Evolutionary conservation across 1,140 invertebrate genomes (phyloP), one percentile per base, ranked within the genome.

Genomic region (Halyomorpha halys): DNA sequence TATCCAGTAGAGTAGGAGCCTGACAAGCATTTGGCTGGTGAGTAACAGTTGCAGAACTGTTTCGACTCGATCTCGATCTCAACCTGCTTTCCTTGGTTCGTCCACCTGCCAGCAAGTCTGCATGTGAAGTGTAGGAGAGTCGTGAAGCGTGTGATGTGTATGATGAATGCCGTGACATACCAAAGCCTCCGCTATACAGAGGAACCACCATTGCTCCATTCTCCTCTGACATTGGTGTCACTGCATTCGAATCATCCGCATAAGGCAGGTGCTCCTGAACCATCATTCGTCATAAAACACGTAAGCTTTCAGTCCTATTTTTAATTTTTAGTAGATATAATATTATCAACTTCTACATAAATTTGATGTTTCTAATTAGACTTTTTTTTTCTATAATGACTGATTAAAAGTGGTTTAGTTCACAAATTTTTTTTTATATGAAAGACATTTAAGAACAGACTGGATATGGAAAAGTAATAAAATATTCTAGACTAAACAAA

Each of bases 211-310:
- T 94, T 69, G 90, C 90, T 69, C 92, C 91, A 75, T 94, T 95
- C 75, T 97, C 94, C 79, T 97, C 95, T 61, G 92, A 96, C 89
- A 96, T 95, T 15, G 95, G 95, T 53, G 94, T 98, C 3, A 97
- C 94, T 59, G 94, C 95, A 72, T 94, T 94, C 54, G 93, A 97
- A 76, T 97, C 94, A 75, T 98, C 95, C 27, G 94, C 94, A 76
- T 94, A 98, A 16, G 95, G 95, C 71, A 98, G 82, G 76, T 97
- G 91, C 78, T 95, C 92, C 76, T 96, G 89, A 30, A 68, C 66
- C 61, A 63, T 49, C 47, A 49, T 39, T 39, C 34, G 34, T 39
- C 34, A 39, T 39, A 39, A 39, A 39, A 39, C 34, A 39, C 34
- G 34, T 39, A 39, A 39, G 34, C 34, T 39, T 39, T 39, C 34